Evolutionary conservation across 1,140 invertebrate genomes (phyloP).

Genomic region (Drosophila nannoptera): DNA sequence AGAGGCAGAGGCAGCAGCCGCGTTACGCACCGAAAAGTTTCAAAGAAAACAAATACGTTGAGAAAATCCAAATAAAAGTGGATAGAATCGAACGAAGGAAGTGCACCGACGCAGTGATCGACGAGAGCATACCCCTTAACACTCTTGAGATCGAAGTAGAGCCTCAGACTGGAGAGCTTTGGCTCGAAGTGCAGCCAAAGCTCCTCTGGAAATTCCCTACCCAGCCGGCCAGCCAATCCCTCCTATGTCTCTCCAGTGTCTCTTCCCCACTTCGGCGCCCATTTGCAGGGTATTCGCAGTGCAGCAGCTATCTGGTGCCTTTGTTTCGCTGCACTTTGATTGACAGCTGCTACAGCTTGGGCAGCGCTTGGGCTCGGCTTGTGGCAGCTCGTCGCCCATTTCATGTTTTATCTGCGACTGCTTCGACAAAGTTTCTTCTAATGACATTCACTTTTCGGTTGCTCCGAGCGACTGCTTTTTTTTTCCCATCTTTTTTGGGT

Average conservation of each 20-base stretch:
- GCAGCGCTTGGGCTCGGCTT: conserved; percentile 42
- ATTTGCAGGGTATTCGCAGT: conserved; percentile 16
- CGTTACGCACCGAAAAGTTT: conserved; percentile 61
- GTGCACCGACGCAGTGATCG: conserved; percentile 18
- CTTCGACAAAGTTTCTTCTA: conserved; percentile 59
- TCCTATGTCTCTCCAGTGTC: too few relatives aligned
- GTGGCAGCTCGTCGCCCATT: conserved; percentile 48
- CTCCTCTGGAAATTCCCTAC: too few relatives aligned
- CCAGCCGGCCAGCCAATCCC: too few relatives aligned
- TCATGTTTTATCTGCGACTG: conserved; percentile 61
- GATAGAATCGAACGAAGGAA: neutral
- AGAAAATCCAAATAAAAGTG: conserved; percentile 6
- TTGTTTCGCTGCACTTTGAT: conserved; percentile 59
- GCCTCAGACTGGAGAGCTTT: too few relatives aligned
- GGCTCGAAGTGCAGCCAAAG: too few relatives aligned
- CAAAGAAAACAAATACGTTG: conserved; percentile 48
- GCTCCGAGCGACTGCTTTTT: conserved; percentile 36
- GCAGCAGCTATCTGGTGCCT: conserved; percentile 10
- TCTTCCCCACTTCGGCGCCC: conserved; percentile 4
- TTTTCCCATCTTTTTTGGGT: conserved; percentile 56
- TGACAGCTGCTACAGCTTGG: conserved; percentile 67
- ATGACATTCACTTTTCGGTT: conserved; percentile 73
- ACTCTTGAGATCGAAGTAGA: too few relatives aligned
- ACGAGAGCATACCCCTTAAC: neutral
- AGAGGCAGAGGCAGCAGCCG: conserved; percentile 18